A percentile compares a stretch with the other conserved stretches of the same genome.
These are phyloP conservation scores for Andricus curvator DNA, from an alignment of 2,888 invertebrate genomes.

Conservation along the genomic window DNA sequence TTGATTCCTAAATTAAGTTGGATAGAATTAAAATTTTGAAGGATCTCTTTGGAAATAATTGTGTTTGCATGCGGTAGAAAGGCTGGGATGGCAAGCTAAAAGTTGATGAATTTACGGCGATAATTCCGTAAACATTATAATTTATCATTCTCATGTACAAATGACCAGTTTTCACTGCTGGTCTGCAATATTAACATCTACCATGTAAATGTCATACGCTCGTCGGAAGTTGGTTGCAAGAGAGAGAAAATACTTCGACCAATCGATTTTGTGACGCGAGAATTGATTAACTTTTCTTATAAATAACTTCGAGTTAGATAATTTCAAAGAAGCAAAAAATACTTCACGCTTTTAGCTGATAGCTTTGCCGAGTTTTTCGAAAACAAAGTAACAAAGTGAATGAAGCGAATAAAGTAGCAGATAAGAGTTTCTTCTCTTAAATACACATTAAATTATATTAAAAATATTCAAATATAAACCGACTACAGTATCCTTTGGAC, in stretches of 20 bases:
- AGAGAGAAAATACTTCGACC: not conserved
- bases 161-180: not conserved
- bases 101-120: not conserved
- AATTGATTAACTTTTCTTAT: constrained; percentile 30
- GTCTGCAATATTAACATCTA: not conserved
- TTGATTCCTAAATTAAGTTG: no score
- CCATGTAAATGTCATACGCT: not conserved
- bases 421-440: constrained; percentile 4
- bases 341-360: constrained; percentile 1
- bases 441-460: not conserved
- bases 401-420: constrained; percentile 7
- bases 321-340: constrained; percentile 24
- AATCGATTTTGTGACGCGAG: not conserved
- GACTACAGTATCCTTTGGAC: not conserved
- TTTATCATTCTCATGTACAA: not conserved
- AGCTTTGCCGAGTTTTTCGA: not conserved
- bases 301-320: constrained; percentile 29
- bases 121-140: not conserved
- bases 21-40: not conserved
- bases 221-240: not conserved
- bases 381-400: constrained; percentile 26
- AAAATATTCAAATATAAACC: not conserved
- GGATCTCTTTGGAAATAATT: not conserved
- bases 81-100: not conserved
- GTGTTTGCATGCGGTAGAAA: not conserved